Base-by-base conservation (phyloP, 2,888 invertebrate species). In the Neoitamus cyanurus region DNA sequence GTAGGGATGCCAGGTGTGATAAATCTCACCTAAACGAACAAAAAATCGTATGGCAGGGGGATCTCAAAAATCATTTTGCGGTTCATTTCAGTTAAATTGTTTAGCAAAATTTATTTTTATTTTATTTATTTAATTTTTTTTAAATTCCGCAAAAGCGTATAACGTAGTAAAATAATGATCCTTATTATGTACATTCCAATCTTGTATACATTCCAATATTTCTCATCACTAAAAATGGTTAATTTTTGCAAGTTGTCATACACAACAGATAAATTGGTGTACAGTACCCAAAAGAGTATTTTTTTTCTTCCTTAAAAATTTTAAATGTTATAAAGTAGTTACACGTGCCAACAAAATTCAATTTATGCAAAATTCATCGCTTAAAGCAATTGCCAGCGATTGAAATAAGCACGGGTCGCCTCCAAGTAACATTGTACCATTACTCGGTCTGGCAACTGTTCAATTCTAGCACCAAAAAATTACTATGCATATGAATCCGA, bases 391-490 rank as follows among this genome's bases (percentile, higher is more conserved):
- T 75, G 75, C 42, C 25, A 75, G 42, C 42, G 34, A 75, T 34
- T 75, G 42, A 37, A 73, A 73, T 73, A 37, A 36, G 36, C 73
- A 36, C 15, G 73, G 36, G 20, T 15, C 4, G 15, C 25, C 36
- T 36, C 85, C 34, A 48, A 20, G 78, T 28, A 58, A 75, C 84
- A 84, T 84, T 84, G 84, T 73, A 28, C 42, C 46, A 70, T 42
- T 42, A 30, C 34, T 48, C 20, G 70, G 28, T 84, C 82, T 84
- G 84, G 84, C 84, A 84, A 42, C 58, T 48, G 42, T 84, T 83
- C 84, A 84, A 84, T 75, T 84, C 46, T 58, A 83, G 73, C 15
- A 42, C 73, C 46, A 72, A 80, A 20, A 31, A 73, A 48, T 69
- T 15, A n/a, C 7, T 68, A 68, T 73, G 73, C 73, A 73, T 73